Percentiles rank a stretch among this genome's conserved stretches.
Conservation (phyloP, 30 jellyfish, hydroid and myxozoan species). For the Sanderia malayensis region DNA sequence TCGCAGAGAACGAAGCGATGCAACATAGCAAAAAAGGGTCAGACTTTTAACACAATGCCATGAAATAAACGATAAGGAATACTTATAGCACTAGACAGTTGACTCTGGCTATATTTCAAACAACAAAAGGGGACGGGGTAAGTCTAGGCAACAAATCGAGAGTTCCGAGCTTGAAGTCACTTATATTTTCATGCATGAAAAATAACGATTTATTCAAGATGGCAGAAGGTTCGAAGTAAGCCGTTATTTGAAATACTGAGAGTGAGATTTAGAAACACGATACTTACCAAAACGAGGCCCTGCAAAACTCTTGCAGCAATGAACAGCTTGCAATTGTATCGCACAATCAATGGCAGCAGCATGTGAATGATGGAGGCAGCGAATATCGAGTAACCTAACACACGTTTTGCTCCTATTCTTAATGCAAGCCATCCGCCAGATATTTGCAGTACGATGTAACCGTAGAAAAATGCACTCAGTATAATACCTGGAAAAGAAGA, state of each 20-base stretch:
- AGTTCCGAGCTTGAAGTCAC: no score
- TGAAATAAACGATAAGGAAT: no score
- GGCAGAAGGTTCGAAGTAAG: no score
- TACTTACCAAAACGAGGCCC: constrained; percentile 80
- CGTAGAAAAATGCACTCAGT: constrained; percentile 93
- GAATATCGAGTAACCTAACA: constrained; percentile 66
- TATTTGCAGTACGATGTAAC: constrained; percentile 79
- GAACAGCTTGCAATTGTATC: constrained; percentile 63
- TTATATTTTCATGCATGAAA: no score
- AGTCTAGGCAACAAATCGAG: no score
- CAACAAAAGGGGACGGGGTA: no score
- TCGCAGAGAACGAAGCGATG: no score
- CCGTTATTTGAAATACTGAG: no score
- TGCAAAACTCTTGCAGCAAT: constrained; percentile 80
- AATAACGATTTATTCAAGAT: no score
- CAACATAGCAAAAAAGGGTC: neutral
- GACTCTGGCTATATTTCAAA: no score
- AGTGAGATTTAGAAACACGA: no score
- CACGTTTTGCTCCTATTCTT: constrained; percentile 83
- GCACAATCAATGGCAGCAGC: constrained; percentile 68
- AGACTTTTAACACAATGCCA: neutral
- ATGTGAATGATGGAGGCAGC: constrained; percentile 68
- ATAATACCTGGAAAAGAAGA: constrained; percentile 60
- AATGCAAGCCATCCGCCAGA: constrained; percentile 93
- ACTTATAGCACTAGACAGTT: no score